These are phyloP conservation scores for Corbicula japonica DNA, from an alignment of 2,888 invertebrate species.

Conservation along the genomic window DNA sequence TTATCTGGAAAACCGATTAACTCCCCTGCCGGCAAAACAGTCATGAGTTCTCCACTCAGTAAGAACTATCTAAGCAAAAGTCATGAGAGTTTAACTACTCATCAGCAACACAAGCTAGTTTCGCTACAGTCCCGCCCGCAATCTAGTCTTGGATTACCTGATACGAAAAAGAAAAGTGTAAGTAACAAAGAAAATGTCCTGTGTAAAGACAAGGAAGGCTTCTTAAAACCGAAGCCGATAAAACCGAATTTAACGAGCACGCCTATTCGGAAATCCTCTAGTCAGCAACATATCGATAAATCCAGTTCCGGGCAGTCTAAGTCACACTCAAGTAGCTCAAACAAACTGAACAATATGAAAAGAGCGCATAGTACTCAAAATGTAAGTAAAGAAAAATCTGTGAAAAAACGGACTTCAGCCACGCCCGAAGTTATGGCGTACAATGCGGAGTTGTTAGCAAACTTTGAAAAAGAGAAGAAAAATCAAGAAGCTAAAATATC, in stretches of 20 bases:
- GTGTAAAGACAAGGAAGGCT: slow-evolving; percentile 72
- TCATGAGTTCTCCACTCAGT: slow-evolving; percentile 62
- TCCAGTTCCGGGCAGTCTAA: slow-evolving; percentile 62
- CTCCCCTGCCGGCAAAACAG: slow-evolving; percentile 73
- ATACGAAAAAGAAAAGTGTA: slow-evolving; percentile 58
- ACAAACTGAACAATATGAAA: slow-evolving; percentile 78
- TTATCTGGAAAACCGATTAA: slow-evolving; percentile 62
- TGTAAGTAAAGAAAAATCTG: slow-evolving; percentile 81
- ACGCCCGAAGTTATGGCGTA: slow-evolving; percentile 85
- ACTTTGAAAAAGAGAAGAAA: slow-evolving; percentile 86
- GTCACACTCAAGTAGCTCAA: slow-evolving; percentile 42
- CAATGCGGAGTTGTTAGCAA: slow-evolving; percentile 86
- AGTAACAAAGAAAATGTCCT: slow-evolving; percentile 82
- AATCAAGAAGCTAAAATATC: slow-evolving; percentile 86
- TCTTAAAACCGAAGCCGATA: slow-evolving; percentile 76
- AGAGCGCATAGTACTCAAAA: slow-evolving; percentile 85
- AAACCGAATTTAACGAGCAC: slow-evolving; percentile 68
- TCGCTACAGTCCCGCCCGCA: slow-evolving; percentile 68
- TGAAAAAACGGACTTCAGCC: slow-evolving; percentile 81
- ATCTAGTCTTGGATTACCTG: slow-evolving; percentile 70
- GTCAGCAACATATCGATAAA: slow-evolving; percentile 84
- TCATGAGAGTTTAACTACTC: slow-evolving; percentile 83
- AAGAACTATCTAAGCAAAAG: slow-evolving; percentile 83
- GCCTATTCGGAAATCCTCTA: slow-evolving; percentile 83
- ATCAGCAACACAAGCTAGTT: slow-evolving; percentile 77